Base-by-base conservation (phyloP, 2,113 vertebrate genomes). In the Blennius ocellaris region DNA sequence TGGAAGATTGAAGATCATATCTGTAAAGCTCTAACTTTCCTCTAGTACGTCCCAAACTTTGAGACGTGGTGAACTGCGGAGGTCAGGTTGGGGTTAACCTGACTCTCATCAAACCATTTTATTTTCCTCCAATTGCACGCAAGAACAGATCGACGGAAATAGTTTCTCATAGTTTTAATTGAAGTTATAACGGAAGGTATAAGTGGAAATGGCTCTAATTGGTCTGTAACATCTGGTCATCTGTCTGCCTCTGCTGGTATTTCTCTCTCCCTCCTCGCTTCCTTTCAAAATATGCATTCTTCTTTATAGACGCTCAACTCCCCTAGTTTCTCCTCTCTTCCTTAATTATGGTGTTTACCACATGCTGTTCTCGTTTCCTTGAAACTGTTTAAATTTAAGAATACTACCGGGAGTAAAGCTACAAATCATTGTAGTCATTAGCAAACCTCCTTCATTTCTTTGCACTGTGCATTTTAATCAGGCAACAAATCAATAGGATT, bases 321-420 rank as follows among this genome's bases (percentile, higher is more conserved):
- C 39, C 47, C 0, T 2, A n/a, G 47, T 82, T 69, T 62, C 47
- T 72, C 38, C 36, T 73, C 61, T 76, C 58, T 68, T 60, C 78
- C 59, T 81, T 87, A 78, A 84, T 88, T 79, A 74, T n/a, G 47
- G 45, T 81, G 68, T 83, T 87, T 83, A 75, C 72, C 76, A 16
- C 76, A 76, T 39, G 67, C 85, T 67, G 69, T 50, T 75, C 63
- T 81, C 58, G 64, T 80, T 84, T 82, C 47, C 73, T 52, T 43
- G 51, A 58, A 63, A 16, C 50, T n/a, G 38, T 88, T 82, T 81
- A 58, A 76, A 66, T 82, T 72, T n/a, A 58, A 70, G 50, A 43
- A 52, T 78, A 78, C 67, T 60, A 16, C 45, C 11, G 43, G 69
- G 72, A 85, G 85, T 77, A 69, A 73, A 81, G 70, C 70, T 47